These are phyloP conservation scores for Oceanodroma tethys DNA, from an alignment of 2,113 vertebrate genomes.

Conservation along the genomic window DNA sequence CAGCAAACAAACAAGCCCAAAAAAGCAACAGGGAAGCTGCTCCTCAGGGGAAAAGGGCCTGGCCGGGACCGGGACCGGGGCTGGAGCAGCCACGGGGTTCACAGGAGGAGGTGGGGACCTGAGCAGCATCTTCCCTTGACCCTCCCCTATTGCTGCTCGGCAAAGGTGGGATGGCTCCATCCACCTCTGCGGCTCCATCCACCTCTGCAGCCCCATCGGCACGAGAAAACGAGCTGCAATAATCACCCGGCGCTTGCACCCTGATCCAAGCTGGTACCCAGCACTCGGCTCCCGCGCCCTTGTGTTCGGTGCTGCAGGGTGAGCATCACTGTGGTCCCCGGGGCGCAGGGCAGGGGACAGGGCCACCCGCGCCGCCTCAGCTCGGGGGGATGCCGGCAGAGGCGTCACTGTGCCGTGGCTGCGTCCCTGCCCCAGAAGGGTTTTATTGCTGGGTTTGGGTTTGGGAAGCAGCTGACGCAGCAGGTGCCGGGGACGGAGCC, in stretches of 20 bases:
- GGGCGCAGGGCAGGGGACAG: not conserved
- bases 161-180: not conserved
- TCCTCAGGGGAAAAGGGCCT: not conserved
- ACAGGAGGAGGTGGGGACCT: not conserved
- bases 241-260: fast-evolving
- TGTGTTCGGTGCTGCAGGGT: not conserved
- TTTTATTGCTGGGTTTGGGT: constrained; percentile 1
- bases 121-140: not conserved
- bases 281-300: fast-evolving
- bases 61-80: not conserved
- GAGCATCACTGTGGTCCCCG: fast-evolving
- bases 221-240: fast-evolving
- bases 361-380: fast-evolving
- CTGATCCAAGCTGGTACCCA: not conserved
- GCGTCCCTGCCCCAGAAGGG: not conserved
- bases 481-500: not conserved
- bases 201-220: not conserved
- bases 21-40: constrained; percentile 5
- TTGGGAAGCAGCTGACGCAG: constrained; percentile 24
- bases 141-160: not conserved
- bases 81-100: not conserved
- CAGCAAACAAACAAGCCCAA: constrained; percentile 31
- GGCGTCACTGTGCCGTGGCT: not conserved
- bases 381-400: fast-evolving
- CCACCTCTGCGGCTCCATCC: not conserved